These are phyloP conservation scores for Steatornis caripensis DNA, from an alignment of 2,113 vertebrate genomes.

Conservation along the genomic window DNA sequence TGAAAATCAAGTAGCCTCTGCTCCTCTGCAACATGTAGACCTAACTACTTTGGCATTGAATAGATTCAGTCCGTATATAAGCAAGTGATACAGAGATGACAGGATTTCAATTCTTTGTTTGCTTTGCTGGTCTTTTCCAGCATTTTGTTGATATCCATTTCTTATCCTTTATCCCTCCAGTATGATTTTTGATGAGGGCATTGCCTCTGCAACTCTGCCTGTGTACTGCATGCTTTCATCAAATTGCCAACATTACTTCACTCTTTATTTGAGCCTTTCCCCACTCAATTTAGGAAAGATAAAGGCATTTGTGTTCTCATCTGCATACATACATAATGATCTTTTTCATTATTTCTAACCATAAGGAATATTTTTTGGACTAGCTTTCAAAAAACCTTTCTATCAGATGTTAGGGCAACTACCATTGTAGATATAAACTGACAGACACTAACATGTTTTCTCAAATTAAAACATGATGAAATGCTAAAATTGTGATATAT, in stretches of 20 bases:
- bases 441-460: background rate
- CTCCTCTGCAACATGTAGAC: background rate
- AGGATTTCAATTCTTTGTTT: background rate
- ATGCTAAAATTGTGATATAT: background rate
- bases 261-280: background rate
- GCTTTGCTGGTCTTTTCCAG: background rate
- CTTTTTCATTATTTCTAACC: background rate
- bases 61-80: background rate
- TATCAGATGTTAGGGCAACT: background rate
- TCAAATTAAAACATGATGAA: background rate
- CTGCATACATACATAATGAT: background rate
- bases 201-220: background rate
- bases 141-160: background rate
- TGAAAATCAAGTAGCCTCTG: background rate
- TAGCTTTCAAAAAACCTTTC: background rate
- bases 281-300: background rate
- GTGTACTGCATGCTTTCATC: background rate
- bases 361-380: background rate
- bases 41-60: background rate
- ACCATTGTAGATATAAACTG: background rate
- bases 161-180: background rate
- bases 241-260: constrained; percentile 1
- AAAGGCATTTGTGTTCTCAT: background rate
- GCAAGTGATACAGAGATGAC: background rate
- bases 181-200: background rate